Percentiles rank a stretch among this genome's conserved stretches.
phyloP scores from a whole-genome alignment of 1,140 invertebrate species.

The Trissolcus basalis region DNA sequence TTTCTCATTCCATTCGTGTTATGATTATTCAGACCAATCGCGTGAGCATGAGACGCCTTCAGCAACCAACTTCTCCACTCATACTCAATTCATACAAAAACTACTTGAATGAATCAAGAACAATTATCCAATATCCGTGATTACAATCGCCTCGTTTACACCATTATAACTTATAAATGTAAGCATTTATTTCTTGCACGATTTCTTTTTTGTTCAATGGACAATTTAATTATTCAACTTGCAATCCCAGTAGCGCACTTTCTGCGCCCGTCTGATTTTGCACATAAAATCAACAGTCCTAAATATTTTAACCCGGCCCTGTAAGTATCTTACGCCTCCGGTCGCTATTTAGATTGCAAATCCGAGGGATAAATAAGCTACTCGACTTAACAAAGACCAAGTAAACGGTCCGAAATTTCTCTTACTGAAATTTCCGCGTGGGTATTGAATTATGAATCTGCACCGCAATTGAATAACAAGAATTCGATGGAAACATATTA shows the following conservation, averaged over 20 bases:
- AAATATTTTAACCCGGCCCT: constrained; percentile 1
- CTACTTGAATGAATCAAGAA: background rate
- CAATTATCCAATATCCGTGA: no score
- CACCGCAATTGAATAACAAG: background rate
- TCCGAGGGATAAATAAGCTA: constrained; percentile 18
- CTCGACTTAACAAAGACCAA: background rate
- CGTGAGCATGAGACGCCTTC: constrained; percentile 14
- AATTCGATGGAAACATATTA: background rate
- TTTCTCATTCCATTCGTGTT: constrained; percentile 18
- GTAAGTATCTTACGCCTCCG: constrained; percentile 14
- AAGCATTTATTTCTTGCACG: background rate
- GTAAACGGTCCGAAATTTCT: constrained; percentile 8
- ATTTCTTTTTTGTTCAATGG: constrained; percentile 1
- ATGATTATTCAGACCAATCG: constrained; percentile 20
- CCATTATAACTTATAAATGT: no score
- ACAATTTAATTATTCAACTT: constrained; percentile 30
- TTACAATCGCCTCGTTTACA: no score
- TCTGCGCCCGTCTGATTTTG: constrained; percentile 5
- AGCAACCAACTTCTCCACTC: constrained; percentile 7
- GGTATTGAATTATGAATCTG: constrained; percentile 7
- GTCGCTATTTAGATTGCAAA: constrained; percentile 4
- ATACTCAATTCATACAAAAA: constrained; percentile 8
- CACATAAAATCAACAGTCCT: constrained; percentile 12
- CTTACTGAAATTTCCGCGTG: background rate
- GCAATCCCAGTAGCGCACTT: constrained; percentile 1